These are phyloP conservation scores for Catocala sponsa DNA, from an alignment of 2,888 invertebrate genomes.

Conservation along the genomic window DNA sequence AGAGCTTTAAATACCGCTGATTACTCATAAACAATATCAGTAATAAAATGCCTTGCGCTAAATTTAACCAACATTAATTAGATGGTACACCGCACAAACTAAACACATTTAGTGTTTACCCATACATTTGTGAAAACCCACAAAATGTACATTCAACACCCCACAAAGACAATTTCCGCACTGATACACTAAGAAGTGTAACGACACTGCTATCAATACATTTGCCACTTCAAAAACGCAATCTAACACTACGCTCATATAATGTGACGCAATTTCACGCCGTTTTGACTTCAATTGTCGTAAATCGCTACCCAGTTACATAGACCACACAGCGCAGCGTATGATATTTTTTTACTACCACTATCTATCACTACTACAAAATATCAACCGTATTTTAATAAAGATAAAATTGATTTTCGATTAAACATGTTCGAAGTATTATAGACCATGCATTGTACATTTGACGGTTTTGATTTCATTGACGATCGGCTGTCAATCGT, in stretches of 20 bases:
- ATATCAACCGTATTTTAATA: constrained; percentile 11
- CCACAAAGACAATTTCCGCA: constrained; percentile 51
- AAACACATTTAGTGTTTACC: not conserved
- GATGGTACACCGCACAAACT: not conserved
- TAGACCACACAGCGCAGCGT: constrained; percentile 77
- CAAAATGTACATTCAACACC: constrained; percentile 18
- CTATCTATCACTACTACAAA: not conserved
- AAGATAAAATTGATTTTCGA: not conserved
- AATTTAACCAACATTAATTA: not conserved
- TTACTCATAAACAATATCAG: too few species aligned
- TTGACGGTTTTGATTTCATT: constrained; percentile 54
- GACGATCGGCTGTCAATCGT: constrained; percentile 46
- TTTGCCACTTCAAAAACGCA: constrained; percentile 68
- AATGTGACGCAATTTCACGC: constrained; percentile 85
- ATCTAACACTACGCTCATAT: constrained; percentile 54
- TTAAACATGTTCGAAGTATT: constrained; percentile 10
- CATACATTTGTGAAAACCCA: constrained; percentile 13
- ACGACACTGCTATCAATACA: constrained; percentile 64
- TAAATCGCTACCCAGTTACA: constrained; percentile 72
- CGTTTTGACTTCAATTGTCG: constrained; percentile 70
- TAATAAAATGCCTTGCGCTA: too few species aligned
- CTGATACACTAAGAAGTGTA: constrained; percentile 63
- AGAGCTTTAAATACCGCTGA: too few species aligned
- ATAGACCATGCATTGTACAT: constrained; percentile 40
- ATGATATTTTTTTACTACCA: constrained; percentile 29